Evolutionary conservation across 1,140 invertebrate genomes (phyloP), one percentile per base, ranked within the genome.

Genomic region (Carcinoscorpius rotundicauda): DNA sequence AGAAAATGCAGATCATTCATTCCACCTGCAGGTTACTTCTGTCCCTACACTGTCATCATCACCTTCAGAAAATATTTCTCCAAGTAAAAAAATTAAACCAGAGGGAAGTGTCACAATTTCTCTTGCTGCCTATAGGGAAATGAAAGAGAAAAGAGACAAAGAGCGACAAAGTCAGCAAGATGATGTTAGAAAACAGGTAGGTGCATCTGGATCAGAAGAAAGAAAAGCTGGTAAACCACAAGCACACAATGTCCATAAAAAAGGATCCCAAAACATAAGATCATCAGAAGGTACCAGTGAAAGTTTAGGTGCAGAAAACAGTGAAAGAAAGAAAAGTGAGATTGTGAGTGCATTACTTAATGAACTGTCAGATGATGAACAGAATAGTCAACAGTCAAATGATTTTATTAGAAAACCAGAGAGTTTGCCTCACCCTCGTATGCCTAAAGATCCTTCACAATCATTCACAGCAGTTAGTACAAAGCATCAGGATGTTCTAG

Each of bases 81-180:
- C 53, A n/a, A 8, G 6, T n/a, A 55, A 55, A 55, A 55, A 55
- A n/a, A 55, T 8, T 6, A n/a, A 55, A 55, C 6, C 6, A 55
- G n/a, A n/a, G 6, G 53, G 53, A 55, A 6, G n/a, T n/a, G 53
- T n/a, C 53, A 8, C 53, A 55, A 55, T 55, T 55, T 55, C 53
- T 8, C n/a, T 55, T 8, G 53, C 53, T 6, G n/a, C 53, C n/a
- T 55, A 55, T 55, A 6, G n/a, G 6, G 53, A 55, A 55, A 55
- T 55, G 53, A 55, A 55, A n/a, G 53, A 55, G n/a, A 55, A 55
- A 55, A n/a, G n/a, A 55, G n/a, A n/a, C 6, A 55, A 55, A 55
- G 53, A 55, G 1, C 6, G n/a, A 1, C 53, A n/a, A 55, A 55
- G 53, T 1, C 53, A 6, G 53, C 53, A 6, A n/a, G 53, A 55